Evolutionary conservation across 2,888 invertebrate genomes (phyloP).

Genomic region (Drosophila nr. perissopoda): DNA sequence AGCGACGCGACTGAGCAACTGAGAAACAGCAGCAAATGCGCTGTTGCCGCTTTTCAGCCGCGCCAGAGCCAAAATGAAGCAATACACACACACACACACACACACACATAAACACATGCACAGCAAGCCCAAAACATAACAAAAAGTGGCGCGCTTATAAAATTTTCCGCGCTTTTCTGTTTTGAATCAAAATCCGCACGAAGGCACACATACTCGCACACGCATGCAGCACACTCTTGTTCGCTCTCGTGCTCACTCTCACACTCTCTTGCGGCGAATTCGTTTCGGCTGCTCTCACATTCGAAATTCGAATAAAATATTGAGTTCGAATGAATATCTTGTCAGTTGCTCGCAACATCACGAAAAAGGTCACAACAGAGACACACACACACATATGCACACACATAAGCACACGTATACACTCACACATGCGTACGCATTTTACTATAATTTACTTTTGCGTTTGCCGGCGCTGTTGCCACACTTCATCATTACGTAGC

Average conservation of each 20-base stretch:
- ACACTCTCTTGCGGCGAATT: conserved; percentile 57
- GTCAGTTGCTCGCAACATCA: conserved; percentile 60
- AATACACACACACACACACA: conserved; percentile 17
- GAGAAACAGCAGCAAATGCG: conserved; percentile 38
- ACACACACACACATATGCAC: conserved; percentile 27
- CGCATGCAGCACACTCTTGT: conserved; percentile 9
- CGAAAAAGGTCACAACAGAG: conserved; percentile 59
- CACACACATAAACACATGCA: conserved; percentile 9
- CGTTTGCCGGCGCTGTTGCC: conserved; percentile 65
- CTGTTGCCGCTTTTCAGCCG: conserved; percentile 61
- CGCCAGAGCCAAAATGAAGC: conserved; percentile 58
- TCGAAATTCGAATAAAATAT: conserved; percentile 78
- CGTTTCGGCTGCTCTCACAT: conserved; percentile 35
- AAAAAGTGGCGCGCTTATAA: conserved; percentile 61
- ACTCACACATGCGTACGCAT: conserved; percentile 42
- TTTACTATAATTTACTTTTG: conserved; percentile 65
- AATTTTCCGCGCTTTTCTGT: conserved; percentile 76
- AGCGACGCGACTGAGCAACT: conserved; percentile 30
- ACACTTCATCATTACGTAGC: conserved; percentile 69
- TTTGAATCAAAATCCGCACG: conserved; percentile 56
- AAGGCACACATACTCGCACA: conserved; percentile 6
- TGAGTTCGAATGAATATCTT: conserved; percentile 70
- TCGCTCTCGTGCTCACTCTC: conserved; percentile 41
- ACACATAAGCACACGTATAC: conserved; percentile 1
- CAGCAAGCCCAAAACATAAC: conserved; percentile 31